Base-by-base conservation (phyloP, 2,888 invertebrate genomes). In the Cepaea hortensis region DNA sequence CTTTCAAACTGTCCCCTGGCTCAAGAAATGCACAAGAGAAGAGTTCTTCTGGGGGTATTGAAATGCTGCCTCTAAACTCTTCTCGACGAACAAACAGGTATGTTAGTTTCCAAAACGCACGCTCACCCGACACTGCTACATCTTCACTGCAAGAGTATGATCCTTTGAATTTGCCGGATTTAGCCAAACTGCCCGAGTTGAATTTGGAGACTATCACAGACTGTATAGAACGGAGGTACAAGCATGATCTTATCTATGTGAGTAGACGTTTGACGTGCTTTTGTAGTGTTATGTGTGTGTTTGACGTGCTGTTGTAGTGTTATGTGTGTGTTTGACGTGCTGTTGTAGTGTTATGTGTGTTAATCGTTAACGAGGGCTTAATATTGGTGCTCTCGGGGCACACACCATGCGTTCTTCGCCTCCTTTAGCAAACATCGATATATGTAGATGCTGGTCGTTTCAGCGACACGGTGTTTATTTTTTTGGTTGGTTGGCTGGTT, bases 181-280 rank as follows among this genome's bases (percentile, higher is more conserved):
- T 88, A 23, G 62, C 88, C 5, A 84, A 73, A 55, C 82, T 88
- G 35, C 61, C 70, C 4, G 55, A 85, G 48, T 81, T 88, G 23
- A 88, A 84, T 0, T 68, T 75, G 70, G 86, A 86, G 55, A 62
- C 86, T 7, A 86, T 88, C 20, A 80, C 83, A 9, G 77, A 86
- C 15, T 79, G 80, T 50, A 68, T 88, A 7, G n/a, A 77, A 61
- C 48, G 48, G 81, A 77, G 88, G 48, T 88, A 86, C 81, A 61
- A 35, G 3, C 50, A 84, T 65, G 88, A 84, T n/a, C 68, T 70
- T 6, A 86, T 88, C 15, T 88, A 87, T 55, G 88, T 88, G 55
- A 88, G 86, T 86, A 81, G 35, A 5, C 13, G 23, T 73, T 35
- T 11, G 20, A 23, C 70, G 13, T 15, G 15, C 7, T 70, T 1